Percentiles rank a stretch among this genome's conserved stretches.
Conservation (phyloP, 2,113 vertebrate species). For the Leptocoma aspasia region DNA sequence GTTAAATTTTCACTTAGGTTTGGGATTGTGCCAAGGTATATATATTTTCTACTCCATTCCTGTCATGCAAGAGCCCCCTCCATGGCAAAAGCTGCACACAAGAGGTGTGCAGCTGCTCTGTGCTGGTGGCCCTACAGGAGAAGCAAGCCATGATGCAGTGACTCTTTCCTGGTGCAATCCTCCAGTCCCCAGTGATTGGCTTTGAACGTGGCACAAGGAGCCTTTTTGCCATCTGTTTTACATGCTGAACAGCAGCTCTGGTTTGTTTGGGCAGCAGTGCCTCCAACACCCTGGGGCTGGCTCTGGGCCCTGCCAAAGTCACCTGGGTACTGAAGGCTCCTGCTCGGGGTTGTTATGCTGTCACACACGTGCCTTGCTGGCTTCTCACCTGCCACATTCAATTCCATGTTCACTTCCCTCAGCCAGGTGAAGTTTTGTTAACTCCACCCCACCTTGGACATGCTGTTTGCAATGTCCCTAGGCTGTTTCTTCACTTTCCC, state of each 20-base stretch:
- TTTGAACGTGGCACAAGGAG: not conserved
- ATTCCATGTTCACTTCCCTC: not conserved
- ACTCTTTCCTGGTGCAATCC: not conserved
- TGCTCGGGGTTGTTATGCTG: not conserved
- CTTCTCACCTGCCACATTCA: not conserved
- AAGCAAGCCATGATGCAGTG: not conserved
- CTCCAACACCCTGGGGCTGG: not conserved
- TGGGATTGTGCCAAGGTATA: not conserved
- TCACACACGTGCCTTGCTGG: accelerated
- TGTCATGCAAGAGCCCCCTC: not conserved
- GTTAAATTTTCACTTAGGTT: not conserved
- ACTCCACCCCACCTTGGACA: not conserved
- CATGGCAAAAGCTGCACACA: not conserved
- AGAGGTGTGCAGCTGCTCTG: not conserved
- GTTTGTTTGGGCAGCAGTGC: not conserved
- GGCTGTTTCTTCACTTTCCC: not conserved
- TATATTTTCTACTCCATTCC: not conserved
- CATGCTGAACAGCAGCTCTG: not conserved
- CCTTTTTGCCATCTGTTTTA: not conserved
- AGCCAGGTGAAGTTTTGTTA: accelerated
- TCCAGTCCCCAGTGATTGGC: not conserved
- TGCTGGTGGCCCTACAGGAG: not conserved
- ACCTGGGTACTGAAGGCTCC: not conserved
- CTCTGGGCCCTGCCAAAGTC: not conserved
- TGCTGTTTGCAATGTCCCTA: not conserved